Evolutionary conservation across 1,140 invertebrate genomes (phyloP).

Genomic region (Acromyrmex charruanus): DNA sequence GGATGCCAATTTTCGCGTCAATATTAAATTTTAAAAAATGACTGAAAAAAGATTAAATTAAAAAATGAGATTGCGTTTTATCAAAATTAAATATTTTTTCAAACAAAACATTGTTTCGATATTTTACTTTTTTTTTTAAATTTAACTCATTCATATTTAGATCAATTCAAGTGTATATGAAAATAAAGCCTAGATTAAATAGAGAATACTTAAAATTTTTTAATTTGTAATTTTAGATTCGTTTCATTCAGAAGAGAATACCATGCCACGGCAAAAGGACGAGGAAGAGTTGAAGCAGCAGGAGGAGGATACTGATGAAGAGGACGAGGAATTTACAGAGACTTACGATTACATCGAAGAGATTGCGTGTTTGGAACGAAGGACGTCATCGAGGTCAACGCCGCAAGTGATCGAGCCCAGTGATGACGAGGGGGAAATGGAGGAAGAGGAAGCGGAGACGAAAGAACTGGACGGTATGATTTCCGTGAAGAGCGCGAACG

Average conservation of each 20-base stretch:
- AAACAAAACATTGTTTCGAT: neutral
- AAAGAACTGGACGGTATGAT: slow-evolving; percentile 82
- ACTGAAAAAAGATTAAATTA: neutral
- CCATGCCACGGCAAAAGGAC: neutral
- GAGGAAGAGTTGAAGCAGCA: slow-evolving; percentile 13
- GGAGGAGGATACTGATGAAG: slow-evolving; percentile 68
- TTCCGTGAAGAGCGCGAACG: slow-evolving; percentile 80
- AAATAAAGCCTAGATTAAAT: neutral
- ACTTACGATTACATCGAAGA: slow-evolving; percentile 70
- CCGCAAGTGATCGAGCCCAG: slow-evolving; percentile 77
- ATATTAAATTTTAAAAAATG: neutral
- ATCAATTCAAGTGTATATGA: neutral
- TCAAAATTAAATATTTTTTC: neutral
- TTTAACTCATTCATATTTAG: neutral
- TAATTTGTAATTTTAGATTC: neutral
- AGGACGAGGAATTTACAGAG: slow-evolving; percentile 65
- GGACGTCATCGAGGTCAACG: slow-evolving; percentile 69
- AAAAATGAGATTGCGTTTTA: neutral
- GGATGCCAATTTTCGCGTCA: slow-evolving; percentile 37
- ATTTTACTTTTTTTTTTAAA: neutral
- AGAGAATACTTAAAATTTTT: neutral
- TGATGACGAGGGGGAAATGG: slow-evolving; percentile 66
- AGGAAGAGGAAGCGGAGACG: slow-evolving; percentile 80
- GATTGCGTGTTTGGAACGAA: slow-evolving; percentile 73
- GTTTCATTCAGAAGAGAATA: slow-evolving; percentile 25